A percentile compares a stretch with the other conserved stretches of the same genome.
phyloP scores from a whole-genome alignment of 2,797 vertebrate genomes.

The Semotilus atromaculatus region DNA sequence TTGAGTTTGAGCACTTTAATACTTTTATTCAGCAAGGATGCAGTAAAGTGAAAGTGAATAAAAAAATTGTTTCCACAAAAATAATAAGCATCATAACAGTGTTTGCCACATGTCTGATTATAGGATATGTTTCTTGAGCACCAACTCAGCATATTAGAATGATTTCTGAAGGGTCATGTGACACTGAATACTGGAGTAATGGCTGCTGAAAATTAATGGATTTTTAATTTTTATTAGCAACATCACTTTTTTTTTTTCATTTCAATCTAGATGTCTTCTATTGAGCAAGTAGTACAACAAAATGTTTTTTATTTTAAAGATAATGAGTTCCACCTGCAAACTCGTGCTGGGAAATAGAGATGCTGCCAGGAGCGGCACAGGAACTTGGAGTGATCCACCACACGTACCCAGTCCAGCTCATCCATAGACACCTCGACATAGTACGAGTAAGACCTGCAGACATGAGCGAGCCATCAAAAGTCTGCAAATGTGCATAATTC shows the following conservation, averaged over 20 bases:
- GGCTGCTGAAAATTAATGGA: not conserved
- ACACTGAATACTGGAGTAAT: not conserved
- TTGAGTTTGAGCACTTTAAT: not conserved
- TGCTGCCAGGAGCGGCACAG: conserved; percentile 98
- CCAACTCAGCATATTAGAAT: not conserved
- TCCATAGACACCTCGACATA: conserved; percentile 99
- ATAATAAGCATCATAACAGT: no score
- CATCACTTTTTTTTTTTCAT: not conserved
- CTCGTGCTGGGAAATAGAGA: conserved; percentile 90
- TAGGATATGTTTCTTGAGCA: not conserved
- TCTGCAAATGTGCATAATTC: not conserved
- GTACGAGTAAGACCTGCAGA: conserved; percentile 92
- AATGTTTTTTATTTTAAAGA: not conserved
- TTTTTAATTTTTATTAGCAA: not conserved
- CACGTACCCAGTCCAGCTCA: conserved; percentile 96
- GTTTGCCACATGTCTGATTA: not conserved
- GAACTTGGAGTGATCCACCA: conserved; percentile 93
- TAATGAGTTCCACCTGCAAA: conserved; percentile 85
- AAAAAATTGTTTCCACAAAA: no score
- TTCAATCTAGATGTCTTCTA: not conserved
- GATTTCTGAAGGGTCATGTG: not conserved
- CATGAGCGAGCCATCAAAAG: not conserved
- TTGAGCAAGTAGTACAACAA: not conserved
- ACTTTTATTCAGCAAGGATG: no score
- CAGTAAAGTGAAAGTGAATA: no score